phyloP scores from a whole-genome alignment of 2,113 vertebrate genomes.

The Rhineura floridana region DNA sequence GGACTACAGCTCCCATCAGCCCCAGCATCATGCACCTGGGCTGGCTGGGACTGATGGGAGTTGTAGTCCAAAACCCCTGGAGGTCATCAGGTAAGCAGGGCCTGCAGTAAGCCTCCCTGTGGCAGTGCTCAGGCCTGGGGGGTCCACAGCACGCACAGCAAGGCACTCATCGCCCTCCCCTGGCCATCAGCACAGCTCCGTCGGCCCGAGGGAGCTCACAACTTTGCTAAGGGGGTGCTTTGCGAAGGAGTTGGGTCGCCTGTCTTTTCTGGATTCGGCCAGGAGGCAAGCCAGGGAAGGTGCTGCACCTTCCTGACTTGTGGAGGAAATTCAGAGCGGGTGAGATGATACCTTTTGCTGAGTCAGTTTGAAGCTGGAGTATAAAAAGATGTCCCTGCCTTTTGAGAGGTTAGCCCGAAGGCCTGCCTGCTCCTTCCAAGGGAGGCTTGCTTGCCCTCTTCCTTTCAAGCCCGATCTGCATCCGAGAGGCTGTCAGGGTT shows the following conservation, averaged over 20 bases:
- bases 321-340: neutral
- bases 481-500: no score
- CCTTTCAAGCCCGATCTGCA: no score
- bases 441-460: neutral
- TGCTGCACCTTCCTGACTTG: neutral
- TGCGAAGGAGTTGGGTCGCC: neutral
- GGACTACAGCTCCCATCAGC: no score
- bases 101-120: no score
- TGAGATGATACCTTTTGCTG: neutral
- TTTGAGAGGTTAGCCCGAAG: neutral
- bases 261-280: neutral
- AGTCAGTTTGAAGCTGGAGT: neutral
- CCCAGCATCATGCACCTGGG: no score
- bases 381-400: neutral
- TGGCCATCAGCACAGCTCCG: no score
- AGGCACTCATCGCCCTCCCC: no score
- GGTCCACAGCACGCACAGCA: no score
- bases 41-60: no score
- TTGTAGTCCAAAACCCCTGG: neutral
- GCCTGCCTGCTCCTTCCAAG: no score
- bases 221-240: neutral
- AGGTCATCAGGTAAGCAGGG: neutral
- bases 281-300: neutral
- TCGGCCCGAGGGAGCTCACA: no score
- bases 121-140: neutral